Evolutionary conservation across 2,797 vertebrate species (phyloP).

Genomic region (Apogon talboti): DNA sequence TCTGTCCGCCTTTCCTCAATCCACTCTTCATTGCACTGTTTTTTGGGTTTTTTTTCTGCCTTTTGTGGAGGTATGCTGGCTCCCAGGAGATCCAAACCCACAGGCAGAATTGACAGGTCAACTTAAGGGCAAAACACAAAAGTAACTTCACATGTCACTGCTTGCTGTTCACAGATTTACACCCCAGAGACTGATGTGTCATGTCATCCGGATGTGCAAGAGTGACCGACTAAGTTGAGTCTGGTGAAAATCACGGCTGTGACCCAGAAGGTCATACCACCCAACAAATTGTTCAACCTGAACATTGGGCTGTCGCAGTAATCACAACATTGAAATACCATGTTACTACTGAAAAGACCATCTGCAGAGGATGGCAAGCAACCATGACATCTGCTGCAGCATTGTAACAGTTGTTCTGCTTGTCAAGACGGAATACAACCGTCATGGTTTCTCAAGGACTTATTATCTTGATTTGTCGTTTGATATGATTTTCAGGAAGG

Average conservation of each 20-base stretch:
- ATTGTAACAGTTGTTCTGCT: no score
- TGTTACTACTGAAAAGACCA: no score
- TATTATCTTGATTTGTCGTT: no score
- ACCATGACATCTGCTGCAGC: no score
- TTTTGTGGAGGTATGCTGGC: slow-evolving; percentile 36
- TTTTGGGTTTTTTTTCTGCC: slow-evolving; percentile 13
- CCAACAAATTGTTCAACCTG: not conserved
- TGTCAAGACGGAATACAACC: no score
- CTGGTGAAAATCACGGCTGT: slow-evolving; percentile 19
- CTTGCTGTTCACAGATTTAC: slow-evolving; percentile 45
- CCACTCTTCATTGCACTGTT: slow-evolving; percentile 26
- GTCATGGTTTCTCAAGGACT: no score
- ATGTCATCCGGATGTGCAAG: slow-evolving; percentile 32
- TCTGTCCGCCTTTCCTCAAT: slow-evolving; percentile 26
- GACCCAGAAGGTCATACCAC: slow-evolving; percentile 26
- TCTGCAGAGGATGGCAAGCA: no score
- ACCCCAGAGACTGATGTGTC: slow-evolving; percentile 31
- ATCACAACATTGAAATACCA: no score
- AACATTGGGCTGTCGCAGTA: no score
- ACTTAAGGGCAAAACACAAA: slow-evolving; percentile 44
- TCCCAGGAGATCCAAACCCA: slow-evolving; percentile 41
- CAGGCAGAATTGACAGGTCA: slow-evolving; percentile 51
- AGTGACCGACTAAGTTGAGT: slow-evolving; percentile 38
- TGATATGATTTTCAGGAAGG: no score
- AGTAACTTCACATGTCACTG: slow-evolving; percentile 46